Conservation (phyloP, 92 coral and sea anemone genomes). For the Porites lobata region DNA sequence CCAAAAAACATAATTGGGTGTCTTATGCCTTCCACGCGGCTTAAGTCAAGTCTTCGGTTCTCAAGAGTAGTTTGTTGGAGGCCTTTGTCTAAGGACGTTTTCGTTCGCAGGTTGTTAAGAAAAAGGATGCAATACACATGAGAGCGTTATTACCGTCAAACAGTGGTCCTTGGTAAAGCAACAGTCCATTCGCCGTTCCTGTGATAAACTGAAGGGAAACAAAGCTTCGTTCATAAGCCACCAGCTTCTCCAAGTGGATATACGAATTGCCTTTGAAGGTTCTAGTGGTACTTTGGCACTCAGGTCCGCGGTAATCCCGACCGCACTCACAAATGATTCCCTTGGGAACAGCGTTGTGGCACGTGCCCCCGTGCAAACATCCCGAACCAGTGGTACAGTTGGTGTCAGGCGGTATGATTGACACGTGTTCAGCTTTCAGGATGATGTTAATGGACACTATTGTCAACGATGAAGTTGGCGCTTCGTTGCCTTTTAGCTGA, state of each 20-base stretch:
- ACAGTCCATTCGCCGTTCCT: constrained; percentile 68
- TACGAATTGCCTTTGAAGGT: constrained; percentile 77
- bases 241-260: constrained; percentile 73
- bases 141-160: constrained; percentile 42
- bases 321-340: constrained; percentile 84
- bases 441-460: constrained; percentile 86
- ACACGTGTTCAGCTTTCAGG: constrained; percentile 67
- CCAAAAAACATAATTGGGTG: no score
- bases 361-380: constrained; percentile 87
- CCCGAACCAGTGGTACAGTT: constrained; percentile 68
- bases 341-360: constrained; percentile 80
- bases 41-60: no score
- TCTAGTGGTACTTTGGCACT: constrained; percentile 82
- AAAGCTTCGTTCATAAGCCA: constrained; percentile 74
- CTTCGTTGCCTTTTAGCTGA: constrained; percentile 24
- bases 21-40: no score
- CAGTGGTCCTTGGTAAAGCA: constrained; percentile 87
- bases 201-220: constrained; percentile 81
- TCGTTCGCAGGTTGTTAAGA: no score
- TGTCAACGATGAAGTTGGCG: constrained; percentile 71
- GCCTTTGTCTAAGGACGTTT: no score
- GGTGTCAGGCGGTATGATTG: constrained; percentile 58
- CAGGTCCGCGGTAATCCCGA: constrained; percentile 79
- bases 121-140: no score
- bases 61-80: no score